These are phyloP conservation scores for Megaustenia siamemsis DNA, from an alignment of 2,888 invertebrate genomes.

Conservation along the genomic window DNA sequence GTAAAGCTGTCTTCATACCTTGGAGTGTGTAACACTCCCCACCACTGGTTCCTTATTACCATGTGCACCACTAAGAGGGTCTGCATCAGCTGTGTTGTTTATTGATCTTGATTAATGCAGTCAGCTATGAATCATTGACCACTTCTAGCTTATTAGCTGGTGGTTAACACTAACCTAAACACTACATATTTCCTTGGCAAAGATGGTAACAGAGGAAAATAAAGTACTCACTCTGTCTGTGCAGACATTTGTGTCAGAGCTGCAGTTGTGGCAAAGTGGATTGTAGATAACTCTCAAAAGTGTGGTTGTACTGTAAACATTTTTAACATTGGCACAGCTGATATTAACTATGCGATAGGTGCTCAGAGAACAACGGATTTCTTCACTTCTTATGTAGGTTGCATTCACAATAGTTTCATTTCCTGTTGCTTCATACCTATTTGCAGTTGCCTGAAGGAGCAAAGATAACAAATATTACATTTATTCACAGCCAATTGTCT, in stretches of 20 bases:
- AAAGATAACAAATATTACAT: not conserved
- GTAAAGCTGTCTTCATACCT: too few species aligned
- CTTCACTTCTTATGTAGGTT: slow-evolving; percentile 48
- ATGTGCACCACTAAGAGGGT: too few species aligned
- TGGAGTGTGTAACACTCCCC: too few species aligned
- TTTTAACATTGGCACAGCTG: slow-evolving; percentile 59
- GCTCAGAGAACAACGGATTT: slow-evolving; percentile 42
- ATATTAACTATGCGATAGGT: slow-evolving; percentile 47
- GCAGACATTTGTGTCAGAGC: slow-evolving; percentile 42
- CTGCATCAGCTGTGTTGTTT: too few species aligned
- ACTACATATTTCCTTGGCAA: too few species aligned
- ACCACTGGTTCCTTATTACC: too few species aligned
- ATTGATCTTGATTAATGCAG: too few species aligned
- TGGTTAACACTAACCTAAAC: too few species aligned
- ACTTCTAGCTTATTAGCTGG: too few species aligned
- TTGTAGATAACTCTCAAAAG: slow-evolving; percentile 57
- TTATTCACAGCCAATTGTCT: too few species aligned
- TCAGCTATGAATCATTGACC: too few species aligned
- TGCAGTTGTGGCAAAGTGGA: slow-evolving; percentile 63
- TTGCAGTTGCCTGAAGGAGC: slow-evolving; percentile 26
- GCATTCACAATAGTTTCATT: slow-evolving; percentile 46
- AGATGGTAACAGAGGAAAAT: not conserved
- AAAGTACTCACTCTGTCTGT: slow-evolving; percentile 56
- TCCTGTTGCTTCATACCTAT: slow-evolving; percentile 27
- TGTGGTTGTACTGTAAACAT: slow-evolving; percentile 41